Evolutionary conservation across 1,140 invertebrate genomes (phyloP), one percentile per base, ranked within the genome.

Genomic region (Cephus cinctus): DNA sequence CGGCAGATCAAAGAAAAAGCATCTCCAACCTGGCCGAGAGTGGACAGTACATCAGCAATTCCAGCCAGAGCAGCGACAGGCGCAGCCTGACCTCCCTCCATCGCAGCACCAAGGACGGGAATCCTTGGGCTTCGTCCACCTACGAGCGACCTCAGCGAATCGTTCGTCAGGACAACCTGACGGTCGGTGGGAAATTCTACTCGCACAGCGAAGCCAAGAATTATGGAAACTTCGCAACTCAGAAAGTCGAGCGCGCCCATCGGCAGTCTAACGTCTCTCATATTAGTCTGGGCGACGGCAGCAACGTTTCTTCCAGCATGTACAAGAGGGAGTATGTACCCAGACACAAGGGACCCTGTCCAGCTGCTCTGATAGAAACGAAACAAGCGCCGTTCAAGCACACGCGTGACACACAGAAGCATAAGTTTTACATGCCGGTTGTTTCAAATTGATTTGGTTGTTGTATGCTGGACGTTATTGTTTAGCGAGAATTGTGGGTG

Each of bases 321-420:
- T 92, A 92, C 61, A 87, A 86, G 60, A 88, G 83, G 36, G 89
- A 92, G 69, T 90, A 82, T 57, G 81, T 81, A 3, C 83, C 83
- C 1, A 79, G 81, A 45, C 79, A 80, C 36, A 75, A 54, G 8
- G 87, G 86, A 35, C 87, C 87, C 0, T 92, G 90, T 72, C 89
- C 90, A 2, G 89, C 87, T 4, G 79, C 88, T 19, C 75, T 89
- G 11, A 79, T 92, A 6, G 86, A 90, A 58, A 78, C 81, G 0
- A 82, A 87, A 32, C 80, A 83, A 47, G 82, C 86, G 34, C 85
- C 86, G 14, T 92, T 88, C 67, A 88, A 88, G 65, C 88, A 90
- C 58, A 89, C 88, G 1, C 81, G 89, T 49, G 87, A 90, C 65
- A 89, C 89, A 1, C 84, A 82, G 35, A 85, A 88, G 62, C 89